A percentile compares a stretch with the other conserved stretches of the same genome.
phyloP scores from a whole-genome alignment of 2,113 vertebrate genomes.

The Nibea albiflora region DNA sequence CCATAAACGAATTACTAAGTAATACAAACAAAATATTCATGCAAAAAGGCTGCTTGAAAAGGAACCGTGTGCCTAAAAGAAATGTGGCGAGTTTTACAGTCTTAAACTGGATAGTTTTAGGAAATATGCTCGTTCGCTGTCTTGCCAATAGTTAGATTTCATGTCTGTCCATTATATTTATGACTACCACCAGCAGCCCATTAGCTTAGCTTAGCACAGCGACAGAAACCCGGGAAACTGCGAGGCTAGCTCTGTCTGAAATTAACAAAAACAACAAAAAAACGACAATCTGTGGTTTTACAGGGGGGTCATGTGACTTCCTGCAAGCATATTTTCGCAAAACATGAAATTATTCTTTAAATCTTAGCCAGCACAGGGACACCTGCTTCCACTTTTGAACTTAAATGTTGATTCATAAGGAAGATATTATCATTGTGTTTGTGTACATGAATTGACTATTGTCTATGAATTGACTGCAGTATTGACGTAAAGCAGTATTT shows the following conservation, averaged over 20 bases:
- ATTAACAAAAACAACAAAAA: neutral
- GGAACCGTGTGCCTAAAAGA: neutral
- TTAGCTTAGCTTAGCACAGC: neutral
- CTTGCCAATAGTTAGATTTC: neutral
- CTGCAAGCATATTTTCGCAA: neutral
- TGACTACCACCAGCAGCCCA: neutral
- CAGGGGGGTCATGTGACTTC: neutral
- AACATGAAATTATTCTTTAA: neutral
- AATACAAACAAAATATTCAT: neutral
- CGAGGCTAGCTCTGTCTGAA: neutral
- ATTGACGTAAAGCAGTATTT: conserved; percentile 42
- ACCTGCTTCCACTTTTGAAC: neutral
- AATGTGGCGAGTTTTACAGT: neutral
- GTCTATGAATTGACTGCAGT: neutral
- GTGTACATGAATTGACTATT: neutral
- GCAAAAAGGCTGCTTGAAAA: neutral
- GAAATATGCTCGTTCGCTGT: neutral
- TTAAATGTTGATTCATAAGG: neutral
- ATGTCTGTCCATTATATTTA: neutral
- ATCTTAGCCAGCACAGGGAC: neutral
- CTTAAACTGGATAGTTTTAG: neutral
- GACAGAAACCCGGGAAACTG: neutral
- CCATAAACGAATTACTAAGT: neutral
- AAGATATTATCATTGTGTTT: conserved; percentile 6
- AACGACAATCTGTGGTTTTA: neutral